phyloP scores from a whole-genome alignment of 1,140 invertebrate species.

The Trinorchestia longiramus region DNA sequence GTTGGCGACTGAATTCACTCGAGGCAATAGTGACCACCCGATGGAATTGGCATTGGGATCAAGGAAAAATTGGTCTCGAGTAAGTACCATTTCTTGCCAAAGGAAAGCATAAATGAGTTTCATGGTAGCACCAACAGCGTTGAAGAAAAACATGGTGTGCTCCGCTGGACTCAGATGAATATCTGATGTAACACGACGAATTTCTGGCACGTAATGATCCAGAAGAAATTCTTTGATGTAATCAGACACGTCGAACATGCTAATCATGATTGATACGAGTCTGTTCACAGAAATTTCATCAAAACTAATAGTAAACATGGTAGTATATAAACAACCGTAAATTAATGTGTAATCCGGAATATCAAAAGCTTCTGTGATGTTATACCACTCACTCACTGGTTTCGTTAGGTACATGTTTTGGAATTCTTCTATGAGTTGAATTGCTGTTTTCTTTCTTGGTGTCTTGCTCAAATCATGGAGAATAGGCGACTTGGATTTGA shows the following conservation, averaged over 20 bases:
- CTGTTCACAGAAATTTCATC: background rate
- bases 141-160: background rate
- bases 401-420: conserved; percentile 32
- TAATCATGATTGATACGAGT: background rate
- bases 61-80: background rate
- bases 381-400: conserved; percentile 27
- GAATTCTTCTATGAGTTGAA: conserved; percentile 28
- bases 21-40: background rate
- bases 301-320: background rate
- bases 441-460: background rate
- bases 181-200: background rate
- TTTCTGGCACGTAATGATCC: conserved; percentile 4
- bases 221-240: background rate
- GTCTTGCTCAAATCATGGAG: conserved; percentile 15
- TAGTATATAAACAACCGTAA: background rate
- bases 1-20: conserved; percentile 6
- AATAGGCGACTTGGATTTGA: background rate
- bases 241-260: background rate
- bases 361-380: conserved; percentile 29
- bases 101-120: conserved; percentile 32
- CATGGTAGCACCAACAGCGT: background rate
- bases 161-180: background rate
- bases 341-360: conserved; percentile 38
- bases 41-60: conserved; percentile 2
- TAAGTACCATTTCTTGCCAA: conserved; percentile 13